These are phyloP conservation scores for Steinernema feltiae DNA, from an alignment of 1,140 invertebrate genomes.

Conservation along the genomic window DNA sequence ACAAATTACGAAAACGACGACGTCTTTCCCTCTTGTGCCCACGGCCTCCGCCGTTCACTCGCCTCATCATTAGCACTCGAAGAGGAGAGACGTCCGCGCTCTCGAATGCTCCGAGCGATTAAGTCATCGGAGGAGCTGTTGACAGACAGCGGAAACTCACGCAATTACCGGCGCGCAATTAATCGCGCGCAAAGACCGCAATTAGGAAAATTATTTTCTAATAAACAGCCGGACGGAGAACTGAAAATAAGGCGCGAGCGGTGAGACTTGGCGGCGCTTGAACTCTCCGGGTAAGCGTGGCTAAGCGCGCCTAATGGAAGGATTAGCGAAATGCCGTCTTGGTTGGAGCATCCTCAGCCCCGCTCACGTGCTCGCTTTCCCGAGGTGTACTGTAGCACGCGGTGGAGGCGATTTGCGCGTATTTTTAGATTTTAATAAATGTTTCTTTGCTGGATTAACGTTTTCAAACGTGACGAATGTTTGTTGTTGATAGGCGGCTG, in stretches of 20 bases:
- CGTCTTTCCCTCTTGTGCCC: slow-evolving; percentile 1
- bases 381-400: no score
- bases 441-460: not conserved
- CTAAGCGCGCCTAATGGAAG: not conserved
- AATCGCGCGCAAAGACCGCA: not conserved
- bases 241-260: not conserved
- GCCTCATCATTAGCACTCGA: slow-evolving; percentile 9
- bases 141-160: not conserved
- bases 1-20: slow-evolving; percentile 15
- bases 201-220: slow-evolving; percentile 16
- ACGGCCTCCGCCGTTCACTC: not conserved
- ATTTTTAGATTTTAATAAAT: not conserved
- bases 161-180: slow-evolving; percentile 11
- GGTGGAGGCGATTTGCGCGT: not conserved
- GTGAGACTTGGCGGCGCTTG: not conserved
- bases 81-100: not conserved
- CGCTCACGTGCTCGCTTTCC: no score
- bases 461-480: no score
- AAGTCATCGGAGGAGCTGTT: not conserved
- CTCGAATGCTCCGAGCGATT: not conserved
- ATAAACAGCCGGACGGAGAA: not conserved
- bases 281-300: no score
- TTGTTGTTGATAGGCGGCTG: no score
- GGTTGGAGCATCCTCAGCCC: no score
- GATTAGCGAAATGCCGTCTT: no score